These are phyloP conservation scores for Raja brachyura DNA, from an alignment of 2,113 vertebrate genomes.

Conservation along the genomic window DNA sequence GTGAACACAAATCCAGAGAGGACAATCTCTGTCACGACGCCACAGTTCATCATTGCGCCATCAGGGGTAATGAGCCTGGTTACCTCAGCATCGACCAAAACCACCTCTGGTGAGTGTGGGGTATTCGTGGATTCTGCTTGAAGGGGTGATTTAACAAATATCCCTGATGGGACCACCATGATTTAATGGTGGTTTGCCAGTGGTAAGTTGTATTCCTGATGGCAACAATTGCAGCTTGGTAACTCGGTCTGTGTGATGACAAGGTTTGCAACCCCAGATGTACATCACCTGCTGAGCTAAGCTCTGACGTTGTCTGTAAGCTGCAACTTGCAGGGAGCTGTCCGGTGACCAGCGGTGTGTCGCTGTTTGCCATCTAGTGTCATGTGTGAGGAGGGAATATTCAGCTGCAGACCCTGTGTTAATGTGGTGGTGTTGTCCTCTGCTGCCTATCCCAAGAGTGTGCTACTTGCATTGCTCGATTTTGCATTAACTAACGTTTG, in stretches of 20 bases:
- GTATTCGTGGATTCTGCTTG: too few species aligned
- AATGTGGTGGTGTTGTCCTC: background rate
- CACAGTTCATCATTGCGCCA: conserved; percentile 66
- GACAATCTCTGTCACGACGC: conserved; percentile 47
- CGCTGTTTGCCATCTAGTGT: background rate
- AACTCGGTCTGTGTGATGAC: background rate
- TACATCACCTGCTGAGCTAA: background rate
- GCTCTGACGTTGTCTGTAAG: background rate
- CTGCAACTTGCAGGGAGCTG: too few species aligned
- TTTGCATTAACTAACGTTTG: background rate
- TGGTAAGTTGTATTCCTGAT: background rate
- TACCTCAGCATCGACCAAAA: conserved; percentile 53
- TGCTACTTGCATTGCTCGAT: too few species aligned
- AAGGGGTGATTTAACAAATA: background rate
- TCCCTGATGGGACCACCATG: too few species aligned
- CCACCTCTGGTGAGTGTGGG: conserved; percentile 54
- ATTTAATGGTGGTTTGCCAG: background rate
- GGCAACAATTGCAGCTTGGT: background rate
- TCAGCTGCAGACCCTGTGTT: too few species aligned
- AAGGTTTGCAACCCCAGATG: background rate
- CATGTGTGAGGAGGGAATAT: background rate
- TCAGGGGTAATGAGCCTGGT: conserved; percentile 66
- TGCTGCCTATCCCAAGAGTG: background rate
- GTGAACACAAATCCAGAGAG: conserved; percentile 53
- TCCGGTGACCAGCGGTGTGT: too few species aligned